phyloP scores from a whole-genome alignment of 1,140 invertebrate genomes.

The Brachionus plicatilis region DNA sequence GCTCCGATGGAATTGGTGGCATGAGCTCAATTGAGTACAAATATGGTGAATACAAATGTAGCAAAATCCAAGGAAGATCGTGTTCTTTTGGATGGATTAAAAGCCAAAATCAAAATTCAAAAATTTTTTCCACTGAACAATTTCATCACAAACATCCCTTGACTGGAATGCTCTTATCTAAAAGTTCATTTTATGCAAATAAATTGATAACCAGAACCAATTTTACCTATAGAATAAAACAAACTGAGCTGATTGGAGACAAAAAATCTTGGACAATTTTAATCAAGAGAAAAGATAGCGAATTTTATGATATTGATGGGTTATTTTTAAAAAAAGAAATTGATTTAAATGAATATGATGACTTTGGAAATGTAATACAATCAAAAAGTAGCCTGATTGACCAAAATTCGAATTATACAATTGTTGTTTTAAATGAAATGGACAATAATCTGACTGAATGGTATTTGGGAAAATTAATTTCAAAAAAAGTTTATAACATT shows the following conservation, averaged over 20 bases:
- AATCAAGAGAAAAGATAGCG: neutral
- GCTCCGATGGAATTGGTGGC: conserved; percentile 4
- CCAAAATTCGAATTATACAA: neutral
- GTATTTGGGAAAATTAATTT: conserved; percentile 1
- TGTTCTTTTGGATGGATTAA: neutral
- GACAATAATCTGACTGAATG: neutral
- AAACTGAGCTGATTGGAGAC: neutral
- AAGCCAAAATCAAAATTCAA: conserved; percentile 3
- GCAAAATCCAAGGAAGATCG: neutral
- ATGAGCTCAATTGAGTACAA: neutral
- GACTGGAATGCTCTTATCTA: conserved; percentile 1
- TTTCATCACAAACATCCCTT: neutral
- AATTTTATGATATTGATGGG: neutral
- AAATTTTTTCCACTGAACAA: conserved; percentile 1
- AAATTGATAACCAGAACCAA: neutral
- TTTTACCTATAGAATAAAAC: neutral
- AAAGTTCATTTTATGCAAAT: conserved; percentile 3
- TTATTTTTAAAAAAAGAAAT: neutral
- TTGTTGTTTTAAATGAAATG: neutral
- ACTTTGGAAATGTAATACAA: neutral
- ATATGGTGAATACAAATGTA: neutral
- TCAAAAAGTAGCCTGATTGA: neutral
- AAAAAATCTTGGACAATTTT: neutral
- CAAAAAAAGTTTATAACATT: neutral
- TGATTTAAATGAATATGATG: neutral